Conservation (phyloP, 2,113 vertebrate species). For the Sphyrna mokarran region DNA sequence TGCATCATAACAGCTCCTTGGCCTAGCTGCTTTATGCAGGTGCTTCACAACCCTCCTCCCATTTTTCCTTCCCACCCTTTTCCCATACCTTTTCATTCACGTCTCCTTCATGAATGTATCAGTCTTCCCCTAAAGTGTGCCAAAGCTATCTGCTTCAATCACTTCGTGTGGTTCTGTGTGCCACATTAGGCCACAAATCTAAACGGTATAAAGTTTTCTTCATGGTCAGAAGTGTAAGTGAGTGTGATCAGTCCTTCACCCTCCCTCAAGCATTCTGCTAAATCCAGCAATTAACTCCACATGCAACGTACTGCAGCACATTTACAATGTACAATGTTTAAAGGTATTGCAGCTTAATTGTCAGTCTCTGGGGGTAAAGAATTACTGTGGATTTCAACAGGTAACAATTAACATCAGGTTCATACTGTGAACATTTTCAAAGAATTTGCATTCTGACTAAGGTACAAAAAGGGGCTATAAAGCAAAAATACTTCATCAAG, state of each 20-base stretch:
- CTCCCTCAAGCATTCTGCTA: background rate
- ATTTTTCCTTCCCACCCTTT: background rate
- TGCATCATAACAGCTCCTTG: background rate
- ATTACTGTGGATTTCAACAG: background rate
- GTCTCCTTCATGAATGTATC: background rate
- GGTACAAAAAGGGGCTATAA: background rate
- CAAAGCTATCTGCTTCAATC: background rate
- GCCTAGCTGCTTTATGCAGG: background rate
- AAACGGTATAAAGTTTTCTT: background rate
- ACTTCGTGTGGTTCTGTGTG: background rate
- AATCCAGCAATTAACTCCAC: background rate
- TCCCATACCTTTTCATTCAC: background rate
- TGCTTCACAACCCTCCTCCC: background rate
- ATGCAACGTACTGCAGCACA: background rate
- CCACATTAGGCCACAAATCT: background rate
- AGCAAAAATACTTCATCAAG: background rate
- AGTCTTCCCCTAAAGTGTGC: background rate
- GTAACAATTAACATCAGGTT: background rate
- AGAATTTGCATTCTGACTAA: background rate
- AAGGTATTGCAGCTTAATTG: background rate
- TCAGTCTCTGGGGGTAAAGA: background rate
- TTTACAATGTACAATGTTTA: background rate
- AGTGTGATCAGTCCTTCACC: background rate
- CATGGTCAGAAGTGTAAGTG: background rate
- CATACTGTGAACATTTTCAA: background rate